Evolutionary conservation across 2,888 invertebrate genomes (phyloP), one percentile per base, ranked within the genome.

Genomic region (Melipona beecheii): DNA sequence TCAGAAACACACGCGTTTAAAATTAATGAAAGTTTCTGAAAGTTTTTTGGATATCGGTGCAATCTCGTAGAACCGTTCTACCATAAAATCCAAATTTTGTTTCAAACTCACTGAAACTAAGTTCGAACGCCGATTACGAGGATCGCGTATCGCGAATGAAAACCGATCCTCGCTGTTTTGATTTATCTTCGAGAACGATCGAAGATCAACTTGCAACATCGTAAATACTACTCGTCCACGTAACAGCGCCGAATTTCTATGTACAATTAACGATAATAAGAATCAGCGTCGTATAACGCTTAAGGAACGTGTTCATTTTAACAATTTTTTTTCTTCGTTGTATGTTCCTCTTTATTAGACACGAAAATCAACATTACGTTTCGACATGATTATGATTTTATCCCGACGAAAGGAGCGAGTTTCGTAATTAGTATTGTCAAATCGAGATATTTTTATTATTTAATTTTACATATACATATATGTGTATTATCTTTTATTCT

Each of bases 181-280:
- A 31, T 1, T n/a, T 31, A 50, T 36, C 19, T 13, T 56, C 31
- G 50, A 69, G 1, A 4, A 9, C 3, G 43, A 54, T 69, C 50
- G 5, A 54, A n/a, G 72, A 31, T 58, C 17, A n/a, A n/a, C n/a
- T n/a, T n/a, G 4, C 21, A 56, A n/a, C 21, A 31, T 52, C 15
- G 54, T 43, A 50, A 79, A 36, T 69, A 60, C 21, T 6, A 43
- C 43, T 21, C 52, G n/a, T 31, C 11, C 11, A 31, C n/a, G 62
- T n/a, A 31, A 65, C 54, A 54, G 58, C 75, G 70, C 70, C 79
- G 71, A 81, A 81, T 81, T 77, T 77, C 71, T 60, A 58, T 71
- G 77, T 76, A 81, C 71, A 65, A 75, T 76, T 64, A 19, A 73
- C 21, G 21, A 73, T 73, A 50, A n/a, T 21, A 76, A 36, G 5